Evolutionary conservation across 2,113 vertebrate species (phyloP).

Genomic region (Vidua macroura): DNA sequence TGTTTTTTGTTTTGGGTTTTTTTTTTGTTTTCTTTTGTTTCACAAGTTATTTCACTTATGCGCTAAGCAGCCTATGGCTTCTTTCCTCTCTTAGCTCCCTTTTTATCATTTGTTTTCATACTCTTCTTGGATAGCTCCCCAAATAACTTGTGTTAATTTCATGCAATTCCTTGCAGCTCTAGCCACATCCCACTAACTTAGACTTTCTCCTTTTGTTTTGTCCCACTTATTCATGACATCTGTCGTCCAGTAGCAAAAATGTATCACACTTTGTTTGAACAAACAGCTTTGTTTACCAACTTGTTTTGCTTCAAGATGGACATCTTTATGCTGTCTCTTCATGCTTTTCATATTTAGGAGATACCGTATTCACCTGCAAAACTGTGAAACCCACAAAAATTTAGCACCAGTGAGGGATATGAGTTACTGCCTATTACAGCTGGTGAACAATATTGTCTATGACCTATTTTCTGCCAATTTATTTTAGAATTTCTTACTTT

Average conservation of each 20-base stretch:
- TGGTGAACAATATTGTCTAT: neutral
- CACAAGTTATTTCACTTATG: neutral
- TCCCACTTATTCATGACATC: neutral
- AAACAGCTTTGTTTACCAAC: neutral
- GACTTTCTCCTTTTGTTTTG: neutral
- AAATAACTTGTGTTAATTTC: neutral
- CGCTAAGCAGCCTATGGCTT: neutral
- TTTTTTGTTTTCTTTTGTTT: neutral
- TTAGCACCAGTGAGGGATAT: neutral
- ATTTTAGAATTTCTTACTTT: neutral
- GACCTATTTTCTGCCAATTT: neutral
- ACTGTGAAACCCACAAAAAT: neutral
- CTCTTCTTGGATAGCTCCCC: neutral
- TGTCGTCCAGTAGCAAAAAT: neutral
- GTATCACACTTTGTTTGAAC: neutral
- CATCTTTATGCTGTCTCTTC: neutral
- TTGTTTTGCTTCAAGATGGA: neutral
- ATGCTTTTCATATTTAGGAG: neutral
- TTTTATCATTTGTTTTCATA: neutral
- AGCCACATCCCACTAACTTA: fast-evolving
- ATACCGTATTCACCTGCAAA: neutral
- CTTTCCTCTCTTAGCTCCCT: neutral
- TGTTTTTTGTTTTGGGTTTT: neutral
- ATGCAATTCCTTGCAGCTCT: neutral
- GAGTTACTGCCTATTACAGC: neutral